Percentiles rank a stretch among this genome's conserved stretches.
Evolutionary conservation across 1,140 invertebrate species (phyloP).

Genomic region (Lysiphlebus fabarum): DNA sequence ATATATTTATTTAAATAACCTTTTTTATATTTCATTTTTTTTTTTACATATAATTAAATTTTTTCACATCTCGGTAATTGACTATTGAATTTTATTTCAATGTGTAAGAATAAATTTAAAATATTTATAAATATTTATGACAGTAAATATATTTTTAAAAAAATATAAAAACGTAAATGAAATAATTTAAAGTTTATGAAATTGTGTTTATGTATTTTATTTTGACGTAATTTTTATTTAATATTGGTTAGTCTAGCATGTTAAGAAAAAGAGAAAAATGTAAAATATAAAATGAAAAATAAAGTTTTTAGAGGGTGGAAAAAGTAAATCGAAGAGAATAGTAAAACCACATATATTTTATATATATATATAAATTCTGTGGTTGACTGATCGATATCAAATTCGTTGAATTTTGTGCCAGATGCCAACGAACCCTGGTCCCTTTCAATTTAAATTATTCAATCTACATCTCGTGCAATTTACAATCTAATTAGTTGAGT

Average conservation of each 20-base stretch:
- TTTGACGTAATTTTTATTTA: background rate
- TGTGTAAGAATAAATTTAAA: too few species aligned
- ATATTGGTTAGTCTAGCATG: background rate
- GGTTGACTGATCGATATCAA: conserved; percentile 18
- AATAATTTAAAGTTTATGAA: too few species aligned
- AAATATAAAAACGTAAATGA: too few species aligned
- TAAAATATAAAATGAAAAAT: background rate
- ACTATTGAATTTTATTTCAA: too few species aligned
- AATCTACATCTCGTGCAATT: too few species aligned
- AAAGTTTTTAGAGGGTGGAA: conserved; percentile 5
- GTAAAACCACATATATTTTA: conserved; percentile 10
- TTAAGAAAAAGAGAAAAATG: background rate
- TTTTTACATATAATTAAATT: too few species aligned
- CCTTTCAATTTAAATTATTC: background rate
- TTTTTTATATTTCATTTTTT: too few species aligned
- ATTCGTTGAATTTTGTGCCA: conserved; percentile 12
- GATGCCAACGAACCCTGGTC: conserved; percentile 20
- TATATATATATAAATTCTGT: background rate
- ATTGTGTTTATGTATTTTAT: background rate
- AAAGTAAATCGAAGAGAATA: background rate
- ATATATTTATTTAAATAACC: too few species aligned
- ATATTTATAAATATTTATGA: too few species aligned
- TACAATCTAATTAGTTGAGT: too few species aligned
- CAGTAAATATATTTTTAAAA: too few species aligned
- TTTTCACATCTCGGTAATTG: too few species aligned